Conservation (phyloP, 2,797 vertebrate genomes). For the Australoheros facetus region DNA sequence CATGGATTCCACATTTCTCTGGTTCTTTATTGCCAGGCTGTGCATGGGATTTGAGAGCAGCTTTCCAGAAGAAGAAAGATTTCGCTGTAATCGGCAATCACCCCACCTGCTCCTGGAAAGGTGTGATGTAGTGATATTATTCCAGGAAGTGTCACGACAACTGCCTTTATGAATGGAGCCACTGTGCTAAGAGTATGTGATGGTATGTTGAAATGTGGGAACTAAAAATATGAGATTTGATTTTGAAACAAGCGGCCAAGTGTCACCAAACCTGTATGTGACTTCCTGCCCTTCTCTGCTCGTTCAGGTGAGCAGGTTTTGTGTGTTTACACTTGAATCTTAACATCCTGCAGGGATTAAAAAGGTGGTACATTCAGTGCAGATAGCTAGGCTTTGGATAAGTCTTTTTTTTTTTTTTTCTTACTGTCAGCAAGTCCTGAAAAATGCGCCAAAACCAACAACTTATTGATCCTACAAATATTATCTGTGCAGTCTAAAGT, state of each 20-base stretch:
- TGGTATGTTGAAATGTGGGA: neutral
- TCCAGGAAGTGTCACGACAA: constrained; percentile 27
- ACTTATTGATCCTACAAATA: neutral
- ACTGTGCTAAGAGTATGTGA: constrained; percentile 34
- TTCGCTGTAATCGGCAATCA: constrained; percentile 32
- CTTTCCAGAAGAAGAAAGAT: constrained; percentile 34
- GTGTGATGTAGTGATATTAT: constrained; percentile 45
- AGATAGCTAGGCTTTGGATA: neutral
- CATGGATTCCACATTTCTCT: constrained; percentile 49
- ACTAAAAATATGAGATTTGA: neutral
- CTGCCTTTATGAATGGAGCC: constrained; percentile 14
- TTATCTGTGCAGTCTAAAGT: neutral
- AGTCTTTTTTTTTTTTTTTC: neutral
- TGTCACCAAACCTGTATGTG: neutral
- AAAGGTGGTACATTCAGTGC: neutral
- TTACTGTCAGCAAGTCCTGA: neutral
- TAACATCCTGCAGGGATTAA: neutral
- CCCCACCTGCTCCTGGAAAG: constrained; percentile 30
- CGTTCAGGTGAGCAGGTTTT: neutral
- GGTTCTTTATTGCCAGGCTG: constrained; percentile 54
- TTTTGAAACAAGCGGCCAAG: neutral
- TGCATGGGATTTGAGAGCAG: constrained; percentile 55
- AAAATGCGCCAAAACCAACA: neutral
- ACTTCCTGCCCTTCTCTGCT: neutral
- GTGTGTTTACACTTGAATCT: no score